Evolutionary conservation across 1,140 invertebrate genomes (phyloP).

Genomic region (Maconellicoccus hirsutus): DNA sequence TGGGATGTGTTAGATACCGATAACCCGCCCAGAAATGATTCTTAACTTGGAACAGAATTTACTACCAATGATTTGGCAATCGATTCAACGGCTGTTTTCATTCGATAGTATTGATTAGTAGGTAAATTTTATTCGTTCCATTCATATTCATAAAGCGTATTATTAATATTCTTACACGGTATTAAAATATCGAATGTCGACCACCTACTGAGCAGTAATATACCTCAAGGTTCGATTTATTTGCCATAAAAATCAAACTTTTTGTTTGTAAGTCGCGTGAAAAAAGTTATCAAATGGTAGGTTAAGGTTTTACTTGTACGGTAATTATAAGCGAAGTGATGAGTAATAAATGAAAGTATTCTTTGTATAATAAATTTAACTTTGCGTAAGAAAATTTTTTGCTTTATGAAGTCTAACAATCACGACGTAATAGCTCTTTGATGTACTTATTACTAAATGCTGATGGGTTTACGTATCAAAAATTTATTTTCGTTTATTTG

Average conservation of each 20-base stretch:
- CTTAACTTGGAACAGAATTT: neutral
- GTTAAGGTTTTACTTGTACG: neutral
- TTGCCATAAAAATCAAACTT: constrained; percentile 5
- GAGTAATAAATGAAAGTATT: no score
- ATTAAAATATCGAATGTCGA: constrained; percentile 5
- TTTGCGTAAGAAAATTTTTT: no score
- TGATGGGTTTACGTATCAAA: no score
- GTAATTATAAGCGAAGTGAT: no score
- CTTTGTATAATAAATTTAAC: no score
- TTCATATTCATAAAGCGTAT: neutral
- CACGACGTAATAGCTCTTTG: no score
- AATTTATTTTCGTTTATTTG: no score
- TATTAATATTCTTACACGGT: constrained; percentile 9
- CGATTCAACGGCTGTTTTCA: neutral
- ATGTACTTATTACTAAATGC: no score
- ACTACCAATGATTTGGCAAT: neutral
- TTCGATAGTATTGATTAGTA: neutral
- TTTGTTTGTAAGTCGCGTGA: neutral
- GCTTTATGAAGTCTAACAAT: no score
- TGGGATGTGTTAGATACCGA: neutral
- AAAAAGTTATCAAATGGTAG: neutral
- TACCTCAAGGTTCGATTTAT: neutral
- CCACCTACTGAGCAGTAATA: constrained; percentile 7
- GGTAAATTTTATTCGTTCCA: constrained; percentile 9
- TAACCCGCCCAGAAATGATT: neutral